Conservation (phyloP, 2,888 invertebrate species). For the Phortica okadai region DNA sequence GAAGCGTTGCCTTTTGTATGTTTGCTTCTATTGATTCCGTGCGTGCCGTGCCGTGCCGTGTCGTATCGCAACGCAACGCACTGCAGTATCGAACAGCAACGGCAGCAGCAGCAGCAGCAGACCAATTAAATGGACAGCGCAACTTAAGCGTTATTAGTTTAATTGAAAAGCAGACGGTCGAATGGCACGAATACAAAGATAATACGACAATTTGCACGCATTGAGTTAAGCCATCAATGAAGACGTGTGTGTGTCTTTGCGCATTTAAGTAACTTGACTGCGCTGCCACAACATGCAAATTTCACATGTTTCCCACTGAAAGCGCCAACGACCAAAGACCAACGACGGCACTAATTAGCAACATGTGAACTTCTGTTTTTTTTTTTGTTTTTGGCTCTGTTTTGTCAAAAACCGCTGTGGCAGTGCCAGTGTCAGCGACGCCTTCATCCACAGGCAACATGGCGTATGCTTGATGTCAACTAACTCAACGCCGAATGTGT, state of each 20-base stretch:
- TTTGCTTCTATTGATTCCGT: background rate
- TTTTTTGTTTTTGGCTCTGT: background rate
- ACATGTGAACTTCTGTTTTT: constrained; percentile 49
- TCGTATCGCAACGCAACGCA: too few relatives aligned
- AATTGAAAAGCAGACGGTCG: constrained; percentile 11
- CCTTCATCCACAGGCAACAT: background rate
- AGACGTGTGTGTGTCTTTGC: background rate
- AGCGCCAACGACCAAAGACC: background rate
- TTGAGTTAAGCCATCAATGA: constrained; percentile 54
- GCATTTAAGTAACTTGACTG: too few relatives aligned
- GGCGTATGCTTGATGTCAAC: constrained; percentile 59
- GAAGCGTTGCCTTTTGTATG: background rate
- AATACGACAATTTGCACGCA: constrained; percentile 69
- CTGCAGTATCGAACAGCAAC: background rate
- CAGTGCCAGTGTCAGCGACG: constrained; percentile 6
- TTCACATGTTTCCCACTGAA: too few relatives aligned
- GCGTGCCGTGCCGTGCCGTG: background rate
- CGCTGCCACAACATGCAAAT: too few relatives aligned
- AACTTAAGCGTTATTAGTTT: constrained; percentile 12
- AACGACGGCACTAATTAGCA: constrained; percentile 67
- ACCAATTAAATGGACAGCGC: background rate
- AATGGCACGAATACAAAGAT: constrained; percentile 37
- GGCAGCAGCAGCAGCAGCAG: background rate
- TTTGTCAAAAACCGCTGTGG: constrained; percentile 3
- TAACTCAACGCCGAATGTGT: constrained; percentile 63